phyloP scores from a whole-genome alignment of 2,113 vertebrate genomes.

The Semnornis frantzii region DNA sequence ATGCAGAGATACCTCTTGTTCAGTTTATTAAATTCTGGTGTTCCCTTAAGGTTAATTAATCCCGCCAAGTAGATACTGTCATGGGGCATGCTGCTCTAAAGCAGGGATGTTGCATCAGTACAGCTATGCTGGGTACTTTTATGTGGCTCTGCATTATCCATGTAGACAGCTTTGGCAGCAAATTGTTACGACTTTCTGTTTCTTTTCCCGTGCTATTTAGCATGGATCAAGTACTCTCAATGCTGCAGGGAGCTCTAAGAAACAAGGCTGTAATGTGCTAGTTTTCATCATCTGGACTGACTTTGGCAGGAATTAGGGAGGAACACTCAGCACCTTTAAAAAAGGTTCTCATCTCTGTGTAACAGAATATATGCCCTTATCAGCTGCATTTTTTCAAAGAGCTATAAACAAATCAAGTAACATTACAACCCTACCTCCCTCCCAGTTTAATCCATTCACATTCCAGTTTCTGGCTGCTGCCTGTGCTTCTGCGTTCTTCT shows the following conservation, averaged over 20 bases:
- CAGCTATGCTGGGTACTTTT: neutral
- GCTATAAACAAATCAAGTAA: neutral
- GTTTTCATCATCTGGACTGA: neutral
- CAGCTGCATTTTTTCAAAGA: neutral
- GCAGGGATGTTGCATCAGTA: neutral
- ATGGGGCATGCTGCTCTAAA: neutral
- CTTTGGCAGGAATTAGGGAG: neutral
- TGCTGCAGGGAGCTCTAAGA: neutral
- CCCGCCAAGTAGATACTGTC: conserved; percentile 30
- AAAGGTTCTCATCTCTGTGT: neutral
- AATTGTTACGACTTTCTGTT: neutral
- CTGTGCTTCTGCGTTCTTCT: neutral
- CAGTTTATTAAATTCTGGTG: conserved; percentile 60
- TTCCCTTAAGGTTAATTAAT: conserved; percentile 59
- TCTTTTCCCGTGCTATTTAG: neutral
- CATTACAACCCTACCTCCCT: neutral
- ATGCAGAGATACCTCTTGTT: conserved; percentile 58
- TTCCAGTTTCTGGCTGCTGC: neutral
- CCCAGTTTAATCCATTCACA: neutral
- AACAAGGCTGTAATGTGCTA: neutral
- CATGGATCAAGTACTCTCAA: neutral
- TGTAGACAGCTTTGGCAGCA: neutral
- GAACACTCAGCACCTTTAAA: neutral
- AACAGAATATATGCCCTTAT: neutral
- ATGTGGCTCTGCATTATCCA: neutral